A percentile compares a stretch with the other conserved stretches of the same genome.
phyloP scores from a whole-genome alignment of 2,797 vertebrate species.

The Sus cebifrons region DNA sequence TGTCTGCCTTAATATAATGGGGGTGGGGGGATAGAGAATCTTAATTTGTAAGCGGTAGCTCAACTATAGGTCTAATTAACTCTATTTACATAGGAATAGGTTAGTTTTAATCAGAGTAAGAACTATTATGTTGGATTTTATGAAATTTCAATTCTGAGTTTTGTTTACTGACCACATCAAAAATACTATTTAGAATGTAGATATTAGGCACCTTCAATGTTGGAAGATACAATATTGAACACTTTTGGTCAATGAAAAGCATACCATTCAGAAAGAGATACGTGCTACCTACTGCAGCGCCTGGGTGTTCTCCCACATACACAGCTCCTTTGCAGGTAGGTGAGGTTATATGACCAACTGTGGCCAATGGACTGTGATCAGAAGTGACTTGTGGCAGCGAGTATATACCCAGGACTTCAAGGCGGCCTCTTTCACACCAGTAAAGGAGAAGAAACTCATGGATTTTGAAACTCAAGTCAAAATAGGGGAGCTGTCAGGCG shows the following conservation, averaged over 20 bases:
- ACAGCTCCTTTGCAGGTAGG: neutral
- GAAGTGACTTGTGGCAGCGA: neutral
- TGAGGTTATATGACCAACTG: neutral
- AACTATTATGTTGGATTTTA: neutral
- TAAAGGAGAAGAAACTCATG: conserved; percentile 91
- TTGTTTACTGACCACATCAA: neutral
- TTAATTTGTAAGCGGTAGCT: conserved; percentile 4
- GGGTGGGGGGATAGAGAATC: neutral
- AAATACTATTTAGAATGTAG: neutral
- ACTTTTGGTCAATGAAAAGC: neutral
- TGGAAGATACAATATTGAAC: neutral
- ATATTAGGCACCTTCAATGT: neutral
- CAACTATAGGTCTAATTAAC: conserved; percentile 30
- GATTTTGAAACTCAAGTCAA: conserved; percentile 91
- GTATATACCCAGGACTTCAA: neutral
- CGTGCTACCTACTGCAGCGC: neutral
- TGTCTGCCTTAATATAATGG: conserved; percentile 1
- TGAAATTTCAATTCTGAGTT: conserved; percentile 35
- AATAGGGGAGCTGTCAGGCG: conserved; percentile 92
- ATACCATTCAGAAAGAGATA: neutral
- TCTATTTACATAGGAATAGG: neutral
- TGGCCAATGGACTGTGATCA: neutral
- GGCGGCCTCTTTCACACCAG: conserved; percentile 78
- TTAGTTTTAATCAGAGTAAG: neutral
- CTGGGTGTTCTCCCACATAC: neutral